Evolutionary conservation across 2,888 invertebrate species (phyloP).

Genomic region (Aplocera efformata): DNA sequence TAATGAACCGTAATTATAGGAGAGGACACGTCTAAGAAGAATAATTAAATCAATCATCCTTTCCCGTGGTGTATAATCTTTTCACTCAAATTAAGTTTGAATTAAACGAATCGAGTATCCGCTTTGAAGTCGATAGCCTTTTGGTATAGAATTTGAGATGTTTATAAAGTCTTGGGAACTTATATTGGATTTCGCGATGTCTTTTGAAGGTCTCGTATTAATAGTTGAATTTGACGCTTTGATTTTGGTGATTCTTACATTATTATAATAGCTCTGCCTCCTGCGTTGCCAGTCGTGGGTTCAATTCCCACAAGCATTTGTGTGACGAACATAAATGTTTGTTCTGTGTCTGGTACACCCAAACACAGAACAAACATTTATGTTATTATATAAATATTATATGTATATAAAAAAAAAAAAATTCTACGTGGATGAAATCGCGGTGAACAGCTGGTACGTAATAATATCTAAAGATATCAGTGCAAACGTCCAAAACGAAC

Average conservation of each 20-base stretch:
- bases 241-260: constrained; percentile 1
- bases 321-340: too few relatives aligned
- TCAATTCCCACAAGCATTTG: too few relatives aligned
- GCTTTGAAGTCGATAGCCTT: constrained; percentile 61
- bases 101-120: constrained; percentile 58
- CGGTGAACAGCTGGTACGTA: too few relatives aligned
- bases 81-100: constrained; percentile 68
- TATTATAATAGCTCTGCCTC: too few relatives aligned
- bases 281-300: too few relatives aligned
- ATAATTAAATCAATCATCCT: constrained; percentile 79
- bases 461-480: too few relatives aligned
- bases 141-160: constrained; percentile 51
- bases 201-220: constrained; percentile 18
- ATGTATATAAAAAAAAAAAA: too few relatives aligned
- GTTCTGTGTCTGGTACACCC: too few relatives aligned
- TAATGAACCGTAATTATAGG: constrained; percentile 79
- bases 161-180: constrained; percentile 46
- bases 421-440: too few relatives aligned
- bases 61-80: constrained; percentile 74
- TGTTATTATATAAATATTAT: too few relatives aligned
- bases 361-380: too few relatives aligned
- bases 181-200: constrained; percentile 45
- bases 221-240: constrained; percentile 8
- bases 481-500: too few relatives aligned
- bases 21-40: constrained; percentile 76